phyloP scores from a whole-genome alignment of 2,888 invertebrate genomes.

The Mythimna impura region DNA sequence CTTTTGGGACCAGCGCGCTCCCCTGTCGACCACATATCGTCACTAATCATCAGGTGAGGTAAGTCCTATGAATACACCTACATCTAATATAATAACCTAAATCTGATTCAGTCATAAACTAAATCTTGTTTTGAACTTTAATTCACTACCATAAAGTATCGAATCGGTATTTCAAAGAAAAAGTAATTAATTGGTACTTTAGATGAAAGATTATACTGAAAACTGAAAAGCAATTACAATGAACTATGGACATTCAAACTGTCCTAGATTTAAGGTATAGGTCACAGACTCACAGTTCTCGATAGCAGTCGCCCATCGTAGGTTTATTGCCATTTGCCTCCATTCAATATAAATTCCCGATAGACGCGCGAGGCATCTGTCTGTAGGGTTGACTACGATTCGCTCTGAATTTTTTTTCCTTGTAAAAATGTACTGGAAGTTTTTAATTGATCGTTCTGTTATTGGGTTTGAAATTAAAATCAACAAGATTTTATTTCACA shows the following conservation, averaged over 20 bases:
- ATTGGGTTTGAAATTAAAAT: not conserved
- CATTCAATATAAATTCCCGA: constrained; percentile 74
- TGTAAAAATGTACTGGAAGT: not conserved
- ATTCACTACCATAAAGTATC: not conserved
- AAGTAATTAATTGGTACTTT: not conserved
- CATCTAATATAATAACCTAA: not conserved
- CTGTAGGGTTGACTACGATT: constrained; percentile 55
- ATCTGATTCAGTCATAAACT: not conserved
- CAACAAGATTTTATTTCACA: no score
- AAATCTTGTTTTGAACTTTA: not conserved
- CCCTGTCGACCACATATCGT: no score
- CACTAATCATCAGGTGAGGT: no score
- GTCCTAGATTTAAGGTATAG: constrained; percentile 60
- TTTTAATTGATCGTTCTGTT: not conserved
- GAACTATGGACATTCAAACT: constrained; percentile 31
- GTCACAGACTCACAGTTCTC: constrained; percentile 58
- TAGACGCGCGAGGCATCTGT: constrained; percentile 66
- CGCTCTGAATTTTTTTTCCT: not conserved
- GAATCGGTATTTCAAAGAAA: not conserved
- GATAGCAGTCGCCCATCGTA: constrained; percentile 55
- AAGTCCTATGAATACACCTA: no score
- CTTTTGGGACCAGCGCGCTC: no score
- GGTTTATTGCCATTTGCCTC: constrained; percentile 68
- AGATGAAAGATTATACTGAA: not conserved
- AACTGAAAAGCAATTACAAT: constrained; percentile 25